A percentile compares a stretch with the other conserved stretches of the same genome.
Evolutionary conservation across 1,140 invertebrate species (phyloP).

Genomic region (Halyomorpha halys): DNA sequence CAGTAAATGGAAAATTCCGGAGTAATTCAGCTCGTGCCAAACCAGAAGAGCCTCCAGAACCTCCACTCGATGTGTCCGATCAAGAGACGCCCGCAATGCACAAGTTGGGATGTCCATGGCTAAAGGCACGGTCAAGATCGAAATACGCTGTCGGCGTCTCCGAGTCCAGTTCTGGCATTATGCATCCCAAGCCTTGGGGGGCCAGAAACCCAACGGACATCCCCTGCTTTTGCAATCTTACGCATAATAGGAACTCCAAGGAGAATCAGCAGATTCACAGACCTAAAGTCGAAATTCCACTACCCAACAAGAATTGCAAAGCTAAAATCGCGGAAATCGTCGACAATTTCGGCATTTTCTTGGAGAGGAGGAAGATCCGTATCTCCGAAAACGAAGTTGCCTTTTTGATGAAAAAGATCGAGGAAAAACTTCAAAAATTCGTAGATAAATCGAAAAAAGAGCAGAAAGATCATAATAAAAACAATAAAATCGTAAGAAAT

Average conservation of each 20-base stretch:
- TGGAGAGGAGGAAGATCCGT: neutral
- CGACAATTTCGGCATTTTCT: neutral
- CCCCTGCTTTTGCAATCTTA: neutral
- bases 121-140: neutral
- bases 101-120: conserved; percentile 9
- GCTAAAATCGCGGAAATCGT: neutral
- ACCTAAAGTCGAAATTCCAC: neutral
- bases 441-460: neutral
- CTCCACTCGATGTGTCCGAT: neutral
- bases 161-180: neutral
- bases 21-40: neutral
- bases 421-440: conserved; percentile 1
- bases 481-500: neutral
- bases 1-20: neutral
- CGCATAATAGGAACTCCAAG: neutral
- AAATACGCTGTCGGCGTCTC: neutral
- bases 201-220: conserved; percentile 19
- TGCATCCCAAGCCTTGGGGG: conserved; percentile 21
- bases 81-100: neutral
- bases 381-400: neutral
- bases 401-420: neutral
- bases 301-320: neutral
- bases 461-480: neutral
- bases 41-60: neutral
- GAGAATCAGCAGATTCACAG: neutral